phyloP scores from a whole-genome alignment of 2,888 invertebrate species.

The Serrognathus titanus region DNA sequence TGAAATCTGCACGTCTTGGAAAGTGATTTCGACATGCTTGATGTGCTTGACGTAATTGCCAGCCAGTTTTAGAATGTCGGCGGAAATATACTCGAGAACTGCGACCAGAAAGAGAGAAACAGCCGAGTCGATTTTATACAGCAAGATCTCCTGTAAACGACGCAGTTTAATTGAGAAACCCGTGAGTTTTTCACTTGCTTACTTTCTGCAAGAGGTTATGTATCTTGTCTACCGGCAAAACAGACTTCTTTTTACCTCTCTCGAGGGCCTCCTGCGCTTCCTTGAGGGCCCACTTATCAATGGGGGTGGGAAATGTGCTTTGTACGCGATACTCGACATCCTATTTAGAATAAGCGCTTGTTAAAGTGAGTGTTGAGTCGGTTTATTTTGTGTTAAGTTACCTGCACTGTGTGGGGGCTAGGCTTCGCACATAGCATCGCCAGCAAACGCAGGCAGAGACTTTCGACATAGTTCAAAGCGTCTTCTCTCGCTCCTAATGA shows the following conservation, averaged over 20 bases:
- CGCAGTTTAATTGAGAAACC: neutral
- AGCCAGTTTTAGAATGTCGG: conserved; percentile 91
- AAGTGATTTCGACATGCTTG: conserved; percentile 85
- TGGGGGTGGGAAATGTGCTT: conserved; percentile 90
- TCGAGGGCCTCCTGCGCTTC: conserved; percentile 85
- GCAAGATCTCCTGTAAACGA: conserved; percentile 70
- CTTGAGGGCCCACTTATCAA: conserved; percentile 88
- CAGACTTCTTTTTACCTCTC: conserved; percentile 73
- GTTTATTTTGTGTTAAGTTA: conserved; percentile 32
- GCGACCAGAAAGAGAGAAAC: conserved; percentile 89
- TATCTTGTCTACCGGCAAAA: conserved; percentile 80
- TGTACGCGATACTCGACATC: conserved; percentile 93
- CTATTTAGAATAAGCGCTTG: conserved; percentile 43
- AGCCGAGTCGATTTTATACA: conserved; percentile 82
- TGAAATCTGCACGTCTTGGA: conserved; percentile 93
- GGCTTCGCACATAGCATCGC: conserved; percentile 85
- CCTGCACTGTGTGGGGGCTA: conserved; percentile 75
- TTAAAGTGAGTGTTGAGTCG: neutral
- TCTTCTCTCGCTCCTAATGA: conserved; percentile 80
- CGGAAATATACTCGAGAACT: conserved; percentile 91
- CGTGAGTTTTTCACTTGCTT: conserved; percentile 14
- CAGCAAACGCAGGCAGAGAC: conserved; percentile 81
- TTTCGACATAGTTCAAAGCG: conserved; percentile 89
- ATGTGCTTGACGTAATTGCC: conserved; percentile 98
- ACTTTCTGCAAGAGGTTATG: conserved; percentile 83